These are phyloP conservation scores for Tamias sibiricus DNA, from an alignment of 2,113 vertebrate genomes.

Conservation along the genomic window DNA sequence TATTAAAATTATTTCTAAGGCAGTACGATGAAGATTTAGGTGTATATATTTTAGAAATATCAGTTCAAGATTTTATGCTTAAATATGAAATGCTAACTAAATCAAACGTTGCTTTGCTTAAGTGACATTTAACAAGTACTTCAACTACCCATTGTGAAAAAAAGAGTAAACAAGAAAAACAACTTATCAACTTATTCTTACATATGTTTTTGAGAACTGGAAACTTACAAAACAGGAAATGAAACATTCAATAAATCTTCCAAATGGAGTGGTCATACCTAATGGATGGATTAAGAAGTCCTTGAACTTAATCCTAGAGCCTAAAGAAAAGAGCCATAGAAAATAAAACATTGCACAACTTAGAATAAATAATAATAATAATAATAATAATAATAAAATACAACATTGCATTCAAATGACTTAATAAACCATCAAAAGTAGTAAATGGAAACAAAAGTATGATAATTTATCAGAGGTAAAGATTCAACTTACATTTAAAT, in stretches of 20 bases:
- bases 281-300: neutral
- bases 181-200: neutral
- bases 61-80: neutral
- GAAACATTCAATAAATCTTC: neutral
- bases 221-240: neutral
- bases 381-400: no score
- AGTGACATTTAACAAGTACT: neutral
- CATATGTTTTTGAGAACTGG: neutral
- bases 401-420: no score
- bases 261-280: neutral
- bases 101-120: neutral
- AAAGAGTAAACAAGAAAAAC: neutral
- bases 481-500: neutral
- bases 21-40: neutral
- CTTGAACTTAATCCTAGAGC: no score
- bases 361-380: no score
- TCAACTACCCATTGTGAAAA: neutral
- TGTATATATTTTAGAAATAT: neutral
- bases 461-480: neutral
- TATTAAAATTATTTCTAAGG: neutral
- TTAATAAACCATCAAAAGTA: neutral
- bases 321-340: no score
- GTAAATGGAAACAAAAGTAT: neutral
- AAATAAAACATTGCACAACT: no score
- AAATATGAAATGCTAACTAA: neutral